phyloP scores from a whole-genome alignment of 1,140 invertebrate genomes.

The Magallana gigas region DNA sequence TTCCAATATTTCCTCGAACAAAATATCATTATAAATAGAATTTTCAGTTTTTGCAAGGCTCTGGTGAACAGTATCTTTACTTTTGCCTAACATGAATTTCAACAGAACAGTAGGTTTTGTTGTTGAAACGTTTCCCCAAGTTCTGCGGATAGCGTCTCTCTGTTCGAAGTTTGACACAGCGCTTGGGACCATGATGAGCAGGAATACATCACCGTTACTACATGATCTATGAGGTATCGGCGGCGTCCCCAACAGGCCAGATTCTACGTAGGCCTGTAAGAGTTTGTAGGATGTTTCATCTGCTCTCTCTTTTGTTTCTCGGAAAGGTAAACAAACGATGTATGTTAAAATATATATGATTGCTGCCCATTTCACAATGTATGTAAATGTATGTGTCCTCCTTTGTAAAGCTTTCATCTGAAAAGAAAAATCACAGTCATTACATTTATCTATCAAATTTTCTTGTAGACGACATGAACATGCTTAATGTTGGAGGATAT shows the following conservation, averaged over 20 bases:
- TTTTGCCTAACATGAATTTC: constrained; percentile 84
- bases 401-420: not conserved
- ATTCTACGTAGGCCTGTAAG: not conserved
- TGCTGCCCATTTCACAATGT: not conserved
- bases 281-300: not conserved
- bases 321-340: not conserved
- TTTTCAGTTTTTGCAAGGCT: constrained; percentile 83
- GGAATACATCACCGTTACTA: not conserved
- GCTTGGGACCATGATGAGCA: not conserved
- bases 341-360: not conserved
- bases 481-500: too few relatives aligned
- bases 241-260: not conserved
- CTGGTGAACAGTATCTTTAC: constrained; percentile 78
- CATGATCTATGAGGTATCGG: not conserved
- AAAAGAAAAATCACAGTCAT: too few relatives aligned
- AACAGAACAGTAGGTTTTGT: constrained; percentile 40
- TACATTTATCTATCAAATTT: too few relatives aligned
- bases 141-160: constrained; percentile 50
- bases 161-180: constrained; percentile 25
- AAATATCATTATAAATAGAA: constrained; percentile 83
- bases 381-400: not conserved
- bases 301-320: not conserved
- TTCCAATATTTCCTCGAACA: constrained; percentile 90
- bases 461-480: too few relatives aligned
- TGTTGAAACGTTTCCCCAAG: constrained; percentile 51